Percentiles rank a stretch among this genome's conserved stretches.
Conservation (phyloP, 2,797 vertebrate genomes). For the Neostethus bicornis region DNA sequence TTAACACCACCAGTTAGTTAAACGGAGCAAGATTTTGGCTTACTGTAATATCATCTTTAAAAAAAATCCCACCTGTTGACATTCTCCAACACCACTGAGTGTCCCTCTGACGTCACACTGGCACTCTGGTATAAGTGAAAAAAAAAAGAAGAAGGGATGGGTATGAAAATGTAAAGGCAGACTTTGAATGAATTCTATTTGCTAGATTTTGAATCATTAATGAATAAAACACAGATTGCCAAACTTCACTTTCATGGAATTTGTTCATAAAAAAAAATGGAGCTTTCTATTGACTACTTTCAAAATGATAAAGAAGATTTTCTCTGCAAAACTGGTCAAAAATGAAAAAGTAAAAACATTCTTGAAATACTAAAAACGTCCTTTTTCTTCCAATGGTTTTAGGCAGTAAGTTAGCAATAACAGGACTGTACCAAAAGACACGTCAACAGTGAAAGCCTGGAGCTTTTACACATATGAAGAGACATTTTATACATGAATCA, state of each 20-base stretch:
- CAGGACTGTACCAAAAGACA: constrained; percentile 65
- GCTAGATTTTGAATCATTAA: constrained; percentile 63
- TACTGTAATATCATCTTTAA: no score
- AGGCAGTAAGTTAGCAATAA: constrained; percentile 49
- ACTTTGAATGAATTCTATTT: constrained; percentile 72
- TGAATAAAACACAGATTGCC: constrained; percentile 50
- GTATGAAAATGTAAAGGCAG: constrained; percentile 27
- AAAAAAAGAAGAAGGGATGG: constrained; percentile 3
- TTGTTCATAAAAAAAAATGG: constrained; percentile 56
- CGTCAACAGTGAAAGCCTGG: constrained; percentile 45
- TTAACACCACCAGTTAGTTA: background rate
- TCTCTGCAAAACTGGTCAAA: constrained; percentile 46
- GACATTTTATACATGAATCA: constrained; percentile 26
- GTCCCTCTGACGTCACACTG: constrained; percentile 88
- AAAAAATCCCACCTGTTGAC: constrained; percentile 87
- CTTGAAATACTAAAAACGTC: constrained; percentile 67
- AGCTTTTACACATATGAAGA: constrained; percentile 24
- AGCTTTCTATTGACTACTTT: constrained; percentile 24
- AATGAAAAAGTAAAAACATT: constrained; percentile 57
- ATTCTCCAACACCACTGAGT: constrained; percentile 87
- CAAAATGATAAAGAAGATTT: constrained; percentile 23
- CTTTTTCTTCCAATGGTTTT: constrained; percentile 39
- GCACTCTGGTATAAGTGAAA: constrained; percentile 81
- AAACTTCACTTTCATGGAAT: constrained; percentile 49
- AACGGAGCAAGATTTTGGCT: no score